phyloP scores from a whole-genome alignment of 2,888 invertebrate genomes.

The Cerceris ruficornis region DNA sequence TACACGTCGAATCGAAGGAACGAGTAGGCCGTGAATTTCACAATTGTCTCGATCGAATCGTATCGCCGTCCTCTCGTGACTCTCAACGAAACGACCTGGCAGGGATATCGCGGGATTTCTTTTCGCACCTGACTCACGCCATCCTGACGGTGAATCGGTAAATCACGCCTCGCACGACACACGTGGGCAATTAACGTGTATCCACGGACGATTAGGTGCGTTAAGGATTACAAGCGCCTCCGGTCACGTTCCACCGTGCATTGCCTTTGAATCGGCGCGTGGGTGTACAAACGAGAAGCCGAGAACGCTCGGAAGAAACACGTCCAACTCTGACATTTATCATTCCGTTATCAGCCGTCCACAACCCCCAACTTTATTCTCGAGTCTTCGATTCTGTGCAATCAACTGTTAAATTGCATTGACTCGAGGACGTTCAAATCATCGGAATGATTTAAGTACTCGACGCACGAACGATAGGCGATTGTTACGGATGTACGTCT shows the following conservation, averaged over 20 bases:
- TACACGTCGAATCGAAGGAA: conserved; percentile 31
- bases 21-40: conserved; percentile 66
- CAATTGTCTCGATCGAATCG: conserved; percentile 61
- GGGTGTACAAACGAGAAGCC: conserved; percentile 53
- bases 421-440: not conserved
- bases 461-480: not conserved
- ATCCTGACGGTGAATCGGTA: conserved; percentile 62
- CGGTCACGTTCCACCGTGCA: conserved; percentile 51
- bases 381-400: conserved; percentile 5
- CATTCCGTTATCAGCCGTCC: conserved; percentile 44
- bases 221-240: conserved; percentile 64
- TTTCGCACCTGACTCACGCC: conserved; percentile 61
- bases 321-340: conserved; percentile 47
- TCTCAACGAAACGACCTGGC: conserved; percentile 50
- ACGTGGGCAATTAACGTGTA: conserved; percentile 71
- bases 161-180: conserved; percentile 72
- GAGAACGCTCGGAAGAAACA: conserved; percentile 38
- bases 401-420: conserved; percentile 1
- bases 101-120: conserved; percentile 59
- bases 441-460: not conserved
- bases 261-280: conserved; percentile 46
- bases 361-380: conserved; percentile 44
- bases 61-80: conserved; percentile 33
- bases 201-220: conserved; percentile 69
- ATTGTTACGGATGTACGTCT: no score